phyloP scores from a whole-genome alignment of 2,113 vertebrate species.

The Pipa parva region DNA sequence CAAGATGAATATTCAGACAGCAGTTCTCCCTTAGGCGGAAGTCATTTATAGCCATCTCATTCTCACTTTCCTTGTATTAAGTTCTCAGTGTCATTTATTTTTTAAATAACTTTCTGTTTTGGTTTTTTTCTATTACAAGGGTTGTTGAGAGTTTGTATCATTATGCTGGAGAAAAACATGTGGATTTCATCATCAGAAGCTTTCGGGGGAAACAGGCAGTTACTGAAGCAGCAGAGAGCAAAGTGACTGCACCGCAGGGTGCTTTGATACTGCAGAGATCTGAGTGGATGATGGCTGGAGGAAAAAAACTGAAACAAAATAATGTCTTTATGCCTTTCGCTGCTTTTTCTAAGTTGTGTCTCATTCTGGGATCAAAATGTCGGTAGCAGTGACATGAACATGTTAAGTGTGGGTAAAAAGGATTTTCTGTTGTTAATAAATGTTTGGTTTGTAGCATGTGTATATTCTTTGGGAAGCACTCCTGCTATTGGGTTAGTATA shows the following conservation, averaged over 20 bases:
- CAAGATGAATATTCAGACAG: neutral
- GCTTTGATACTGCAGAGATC: neutral
- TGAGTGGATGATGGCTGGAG: neutral
- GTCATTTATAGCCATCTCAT: slow-evolving; percentile 21
- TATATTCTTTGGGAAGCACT: too few species aligned
- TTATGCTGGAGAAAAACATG: slow-evolving; percentile 31
- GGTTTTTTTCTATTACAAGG: slow-evolving; percentile 33
- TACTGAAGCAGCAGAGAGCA: slow-evolving; percentile 21
- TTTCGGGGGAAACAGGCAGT: slow-evolving; percentile 22
- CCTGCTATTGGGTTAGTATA: too few species aligned
- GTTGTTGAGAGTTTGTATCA: slow-evolving; percentile 27
- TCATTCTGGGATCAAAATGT: neutral
- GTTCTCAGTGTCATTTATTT: slow-evolving; percentile 26
- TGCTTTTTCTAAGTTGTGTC: slow-evolving; percentile 3
- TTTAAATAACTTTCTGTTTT: slow-evolving; percentile 37
- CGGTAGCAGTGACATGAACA: neutral
- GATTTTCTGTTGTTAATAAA: neutral
- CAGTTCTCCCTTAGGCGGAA: slow-evolving; percentile 14
- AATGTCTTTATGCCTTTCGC: slow-evolving; percentile 7
- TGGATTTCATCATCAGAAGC: slow-evolving; percentile 12
- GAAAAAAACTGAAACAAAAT: neutral
- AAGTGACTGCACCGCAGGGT: slow-evolving; percentile 31
- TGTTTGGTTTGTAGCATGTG: too few species aligned
- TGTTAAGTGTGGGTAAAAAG: neutral
- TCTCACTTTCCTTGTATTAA: slow-evolving; percentile 4